Conservation (phyloP, 2,113 vertebrate genomes). For the Hemiscyllium ocellatum region DNA sequence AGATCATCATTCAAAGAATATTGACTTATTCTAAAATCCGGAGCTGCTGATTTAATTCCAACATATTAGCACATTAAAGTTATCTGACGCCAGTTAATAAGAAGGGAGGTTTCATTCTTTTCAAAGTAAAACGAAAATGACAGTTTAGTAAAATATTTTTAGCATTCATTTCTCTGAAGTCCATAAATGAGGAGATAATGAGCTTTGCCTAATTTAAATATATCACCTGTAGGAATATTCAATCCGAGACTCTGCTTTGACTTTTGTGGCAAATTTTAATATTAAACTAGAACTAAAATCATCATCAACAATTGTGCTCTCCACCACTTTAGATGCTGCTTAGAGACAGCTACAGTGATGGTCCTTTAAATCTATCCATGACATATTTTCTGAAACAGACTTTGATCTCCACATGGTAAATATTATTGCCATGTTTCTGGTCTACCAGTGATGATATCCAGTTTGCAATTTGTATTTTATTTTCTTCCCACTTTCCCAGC, state of each 20-base stretch:
- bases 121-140: background rate
- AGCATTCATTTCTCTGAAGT: slow-evolving; percentile 12
- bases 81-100: background rate
- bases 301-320: background rate
- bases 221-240: background rate
- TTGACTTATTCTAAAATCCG: background rate
- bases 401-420: background rate
- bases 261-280: background rate
- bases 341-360: background rate
- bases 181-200: background rate
- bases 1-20: background rate
- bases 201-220: background rate
- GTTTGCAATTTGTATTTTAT: background rate
- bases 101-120: background rate
- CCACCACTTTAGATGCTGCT: background rate
- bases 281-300: background rate
- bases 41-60: background rate
- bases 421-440: background rate
- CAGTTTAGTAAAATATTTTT: slow-evolving; percentile 13
- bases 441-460: background rate
- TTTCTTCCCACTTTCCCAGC: background rate
- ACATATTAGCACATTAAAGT: background rate
- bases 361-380: no score
- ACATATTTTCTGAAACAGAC: background rate
- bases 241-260: background rate